Base-by-base conservation (phyloP, 2,888 invertebrate genomes). In the Hydrotaea diabolus region DNA sequence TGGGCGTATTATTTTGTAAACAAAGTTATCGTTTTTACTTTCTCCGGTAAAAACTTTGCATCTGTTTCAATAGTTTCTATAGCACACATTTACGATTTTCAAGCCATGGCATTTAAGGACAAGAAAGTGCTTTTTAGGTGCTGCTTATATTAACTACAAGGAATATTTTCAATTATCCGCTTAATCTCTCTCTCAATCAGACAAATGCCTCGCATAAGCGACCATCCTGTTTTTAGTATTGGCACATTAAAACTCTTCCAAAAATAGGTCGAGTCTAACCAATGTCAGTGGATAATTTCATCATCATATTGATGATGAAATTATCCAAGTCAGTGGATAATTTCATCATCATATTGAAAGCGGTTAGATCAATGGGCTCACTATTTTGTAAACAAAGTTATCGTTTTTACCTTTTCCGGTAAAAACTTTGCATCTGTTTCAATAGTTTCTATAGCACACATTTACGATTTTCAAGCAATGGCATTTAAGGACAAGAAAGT, bases 141-240 rank as follows among this genome's bases (percentile, higher is more conserved):
- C 83, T 49, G 15, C 59, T 5, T 43, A 77, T 26, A 55, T 31
- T 31, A 57, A 43, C 7, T 31, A 9, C 17, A 43, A 43, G 1
- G n/a, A 8, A 43, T 66, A 36, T 66, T 21, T 23, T 69, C 46
- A 31, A 69, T 46, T 9, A 1, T 15, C 39, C 23, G 8, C n/a
- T 43, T 43, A 31, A 17, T 43, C 39, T 9, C 11, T 13, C 69
- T n/a, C 31, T 46, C 62, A 69, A 77, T 91, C 91, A 91, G 91
- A 89, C 91, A 91, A 91, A 91, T 91, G 91, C 91, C 91, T 91
- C 91, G 91, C 90, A 78, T 88, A 88, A 86, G 91, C 91, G 90
- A 91, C 89, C 90, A 91, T 90, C 91, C 77, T 87, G 43, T 77
- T 74, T 83, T 77, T 21, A 73, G 75, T 80, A 77, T 82, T 82